Evolutionary conservation across 2,113 vertebrate genomes (phyloP).

Genomic region (Arothron firmamentum): DNA sequence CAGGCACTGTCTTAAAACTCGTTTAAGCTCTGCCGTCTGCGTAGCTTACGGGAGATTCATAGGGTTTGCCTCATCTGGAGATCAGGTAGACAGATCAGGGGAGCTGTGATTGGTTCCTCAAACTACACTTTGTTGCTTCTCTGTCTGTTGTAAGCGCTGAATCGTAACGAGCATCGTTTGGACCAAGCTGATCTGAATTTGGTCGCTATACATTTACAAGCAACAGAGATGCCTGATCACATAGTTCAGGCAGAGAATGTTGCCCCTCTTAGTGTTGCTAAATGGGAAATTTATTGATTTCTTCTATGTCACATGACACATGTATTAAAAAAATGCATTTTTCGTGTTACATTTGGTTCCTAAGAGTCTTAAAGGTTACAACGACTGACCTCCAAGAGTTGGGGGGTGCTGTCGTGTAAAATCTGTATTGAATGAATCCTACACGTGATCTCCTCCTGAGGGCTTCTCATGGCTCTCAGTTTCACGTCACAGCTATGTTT

Average conservation of each 20-base stretch:
- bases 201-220: background rate
- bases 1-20: conserved; percentile 39
- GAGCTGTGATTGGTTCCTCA: too few relatives aligned
- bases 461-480: conserved; percentile 38
- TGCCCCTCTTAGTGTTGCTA: conserved; percentile 7
- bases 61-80: too few relatives aligned
- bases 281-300: too few relatives aligned
- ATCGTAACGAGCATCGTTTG: too few relatives aligned
- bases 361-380: conserved; percentile 63
- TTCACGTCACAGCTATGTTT: conserved; percentile 64
- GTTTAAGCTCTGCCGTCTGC: too few relatives aligned
- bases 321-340: conserved; percentile 59
- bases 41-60: too few relatives aligned
- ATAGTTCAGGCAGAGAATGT: conserved; percentile 35
- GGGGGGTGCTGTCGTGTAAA: conserved; percentile 27
- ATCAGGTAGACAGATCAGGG: too few relatives aligned
- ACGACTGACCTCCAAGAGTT: conserved; percentile 39
- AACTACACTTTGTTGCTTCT: too few relatives aligned
- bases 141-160: too few relatives aligned
- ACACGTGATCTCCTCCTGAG: conserved; percentile 55
- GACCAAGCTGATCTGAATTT: too few relatives aligned
- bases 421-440: conserved; percentile 39
- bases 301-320: conserved; percentile 36
- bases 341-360: conserved; percentile 55
- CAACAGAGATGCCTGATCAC: too few relatives aligned